Conservation (phyloP, 2,797 vertebrate species). For the Kryptolebias ocellatus region DNA sequence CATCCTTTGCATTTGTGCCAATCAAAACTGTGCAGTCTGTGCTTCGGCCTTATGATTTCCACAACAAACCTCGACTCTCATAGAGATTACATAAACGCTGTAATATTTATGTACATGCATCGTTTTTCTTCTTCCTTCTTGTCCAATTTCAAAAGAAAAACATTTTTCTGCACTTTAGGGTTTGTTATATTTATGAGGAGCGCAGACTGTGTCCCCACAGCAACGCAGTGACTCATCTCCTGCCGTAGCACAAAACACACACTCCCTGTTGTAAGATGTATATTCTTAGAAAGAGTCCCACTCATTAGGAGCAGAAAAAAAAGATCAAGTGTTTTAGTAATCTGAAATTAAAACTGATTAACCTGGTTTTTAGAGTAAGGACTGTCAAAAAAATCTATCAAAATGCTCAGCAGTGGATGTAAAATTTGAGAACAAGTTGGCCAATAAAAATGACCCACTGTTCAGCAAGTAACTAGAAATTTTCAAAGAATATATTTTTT, state of each 20-base stretch:
- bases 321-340: not conserved
- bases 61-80: constrained; percentile 49
- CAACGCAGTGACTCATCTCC: constrained; percentile 75
- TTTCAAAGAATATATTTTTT: too few relatives aligned
- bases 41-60: constrained; percentile 32
- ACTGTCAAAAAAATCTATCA: too few relatives aligned
- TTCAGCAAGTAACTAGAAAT: too few relatives aligned
- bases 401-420: constrained; percentile 8
- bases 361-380: constrained; percentile 1
- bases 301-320: not conserved
- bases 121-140: constrained; percentile 55
- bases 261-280: constrained; percentile 3
- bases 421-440: too few relatives aligned
- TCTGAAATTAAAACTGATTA: constrained; percentile 16
- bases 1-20: constrained; percentile 14
- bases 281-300: constrained; percentile 44
- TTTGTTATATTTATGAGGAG: constrained; percentile 85
- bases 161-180: constrained; percentile 86
- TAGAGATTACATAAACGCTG: constrained; percentile 75
- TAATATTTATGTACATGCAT: constrained; percentile 83
- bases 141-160: constrained; percentile 69
- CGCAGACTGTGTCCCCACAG: constrained; percentile 66
- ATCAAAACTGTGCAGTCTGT: constrained; percentile 33
- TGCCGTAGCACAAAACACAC: constrained; percentile 42
- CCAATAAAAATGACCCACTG: not conserved